Conservation (phyloP, 2,797 vertebrate genomes). For the Sebastolobus altivelis region DNA sequence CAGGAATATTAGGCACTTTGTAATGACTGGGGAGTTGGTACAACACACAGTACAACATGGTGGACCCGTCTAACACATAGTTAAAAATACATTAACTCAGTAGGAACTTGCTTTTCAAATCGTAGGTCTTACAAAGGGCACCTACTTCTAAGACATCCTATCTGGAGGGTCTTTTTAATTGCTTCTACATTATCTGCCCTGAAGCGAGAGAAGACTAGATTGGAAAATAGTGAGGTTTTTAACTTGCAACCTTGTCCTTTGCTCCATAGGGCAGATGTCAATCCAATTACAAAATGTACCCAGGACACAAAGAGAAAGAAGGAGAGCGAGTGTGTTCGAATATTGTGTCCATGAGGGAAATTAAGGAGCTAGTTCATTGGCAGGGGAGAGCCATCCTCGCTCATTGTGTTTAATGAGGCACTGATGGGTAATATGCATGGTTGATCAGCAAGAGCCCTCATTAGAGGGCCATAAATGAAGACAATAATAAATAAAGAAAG, state of each 20-base stretch:
- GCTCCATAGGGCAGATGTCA: conserved; percentile 67
- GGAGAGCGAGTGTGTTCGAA: conserved; percentile 64
- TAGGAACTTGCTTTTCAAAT: conserved; percentile 58
- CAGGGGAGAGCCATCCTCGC: conserved; percentile 83
- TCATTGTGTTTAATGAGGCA: conserved; percentile 88
- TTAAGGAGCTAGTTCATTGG: conserved; percentile 86
- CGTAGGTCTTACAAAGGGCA: conserved; percentile 56
- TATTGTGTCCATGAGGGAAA: conserved; percentile 87
- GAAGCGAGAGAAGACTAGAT: conserved; percentile 45
- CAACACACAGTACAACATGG: conserved; percentile 13
- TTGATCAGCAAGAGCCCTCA: conserved; percentile 87
- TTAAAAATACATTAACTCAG: conserved; percentile 69
- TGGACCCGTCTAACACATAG: conserved; percentile 46
- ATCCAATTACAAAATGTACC: conserved; percentile 74
- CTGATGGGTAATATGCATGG: conserved; percentile 88
- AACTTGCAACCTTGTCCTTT: conserved; percentile 70
- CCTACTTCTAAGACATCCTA: conserved; percentile 51
- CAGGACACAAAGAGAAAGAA: conserved; percentile 27
- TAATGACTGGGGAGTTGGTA: conserved; percentile 35
- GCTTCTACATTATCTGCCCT: conserved; percentile 61
- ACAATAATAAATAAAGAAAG: conserved; percentile 86
- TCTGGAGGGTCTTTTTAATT: conserved; percentile 67
- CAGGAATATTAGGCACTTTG: conserved; percentile 57
- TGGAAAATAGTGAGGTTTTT: conserved; percentile 66
- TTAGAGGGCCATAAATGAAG: conserved; percentile 85